Percentiles rank a stretch among this genome's conserved stretches.
Conservation (phyloP, 2,888 invertebrate species). For the Parapristionchus giblindavisi region DNA sequence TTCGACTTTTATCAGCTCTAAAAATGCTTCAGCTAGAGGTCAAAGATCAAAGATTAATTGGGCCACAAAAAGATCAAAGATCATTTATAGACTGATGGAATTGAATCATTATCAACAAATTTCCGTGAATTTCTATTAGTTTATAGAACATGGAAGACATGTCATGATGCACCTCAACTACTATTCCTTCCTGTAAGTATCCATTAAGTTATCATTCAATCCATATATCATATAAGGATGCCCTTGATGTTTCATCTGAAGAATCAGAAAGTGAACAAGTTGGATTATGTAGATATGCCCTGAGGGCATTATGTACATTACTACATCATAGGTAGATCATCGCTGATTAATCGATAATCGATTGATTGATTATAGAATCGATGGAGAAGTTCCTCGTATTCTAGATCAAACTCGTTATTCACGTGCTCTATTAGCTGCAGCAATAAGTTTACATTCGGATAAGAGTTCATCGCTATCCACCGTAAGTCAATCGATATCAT, state of each 20-base stretch:
- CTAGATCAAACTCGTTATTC: constrained; percentile 21
- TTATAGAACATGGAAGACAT: constrained; percentile 7
- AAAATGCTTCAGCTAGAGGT: constrained; percentile 11
- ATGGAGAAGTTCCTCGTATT: constrained; percentile 23
- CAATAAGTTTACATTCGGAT: constrained; percentile 17
- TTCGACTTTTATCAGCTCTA: constrained; percentile 26
- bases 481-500: not conserved
- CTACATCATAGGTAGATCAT: constrained; percentile 33
- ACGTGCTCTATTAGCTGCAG: constrained; percentile 19
- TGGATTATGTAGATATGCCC: constrained; percentile 34
- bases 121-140: constrained; percentile 36
- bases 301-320: constrained; percentile 32
- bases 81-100: constrained; percentile 17
- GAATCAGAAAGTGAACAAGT: constrained; percentile 23
- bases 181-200: constrained; percentile 32
- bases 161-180: constrained; percentile 21
- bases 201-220: not conserved
- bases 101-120: constrained; percentile 22
- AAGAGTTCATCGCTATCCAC: constrained; percentile 25
- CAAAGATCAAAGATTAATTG: not conserved
- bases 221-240: not conserved
- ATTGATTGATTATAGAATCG: constrained; percentile 2
- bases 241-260: constrained; percentile 10
- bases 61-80: not conserved
- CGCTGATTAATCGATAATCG: not conserved